phyloP scores from a whole-genome alignment of 2,797 vertebrate genomes.

The Morelia viridis region DNA sequence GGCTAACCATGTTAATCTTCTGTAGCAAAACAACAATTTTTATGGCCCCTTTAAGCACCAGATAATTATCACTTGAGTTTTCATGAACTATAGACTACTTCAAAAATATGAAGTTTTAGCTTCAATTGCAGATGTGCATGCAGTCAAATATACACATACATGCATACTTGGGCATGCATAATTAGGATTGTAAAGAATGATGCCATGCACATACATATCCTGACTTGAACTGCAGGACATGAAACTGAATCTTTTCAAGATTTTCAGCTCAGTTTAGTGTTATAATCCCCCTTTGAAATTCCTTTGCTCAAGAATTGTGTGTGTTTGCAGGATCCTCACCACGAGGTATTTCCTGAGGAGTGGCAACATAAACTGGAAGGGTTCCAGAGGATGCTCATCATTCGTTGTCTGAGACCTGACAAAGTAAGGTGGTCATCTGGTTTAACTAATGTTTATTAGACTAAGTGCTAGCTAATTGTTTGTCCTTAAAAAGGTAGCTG shows the following conservation, averaged over 20 bases:
- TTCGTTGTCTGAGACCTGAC: constrained; percentile 85
- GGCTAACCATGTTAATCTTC: not conserved
- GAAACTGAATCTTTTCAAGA: not conserved
- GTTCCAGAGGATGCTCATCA: constrained; percentile 86
- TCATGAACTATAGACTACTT: not conserved
- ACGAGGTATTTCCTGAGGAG: constrained; percentile 76
- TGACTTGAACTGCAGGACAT: no score
- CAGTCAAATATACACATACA: not conserved
- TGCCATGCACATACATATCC: not conserved
- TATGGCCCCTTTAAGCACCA: not conserved
- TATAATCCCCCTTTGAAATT: not conserved
- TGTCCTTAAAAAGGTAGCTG: not conserved
- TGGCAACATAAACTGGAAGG: constrained; percentile 78
- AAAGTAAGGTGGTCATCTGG: constrained; percentile 70
- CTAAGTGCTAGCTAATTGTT: not conserved
- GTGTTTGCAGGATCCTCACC: constrained; percentile 77
- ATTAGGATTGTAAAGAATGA: not conserved
- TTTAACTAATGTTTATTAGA: not conserved
- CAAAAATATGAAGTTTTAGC: not conserved
- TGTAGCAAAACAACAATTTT: not conserved
- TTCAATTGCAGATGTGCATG: not conserved
- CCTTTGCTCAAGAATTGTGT: not conserved
- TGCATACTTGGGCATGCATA: not conserved
- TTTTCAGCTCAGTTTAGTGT: not conserved
- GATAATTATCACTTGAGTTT: not conserved